These are phyloP conservation scores for Lepidocyrtoides sp. DNA, from an alignment of 2,888 invertebrate genomes.

Conservation along the genomic window DNA sequence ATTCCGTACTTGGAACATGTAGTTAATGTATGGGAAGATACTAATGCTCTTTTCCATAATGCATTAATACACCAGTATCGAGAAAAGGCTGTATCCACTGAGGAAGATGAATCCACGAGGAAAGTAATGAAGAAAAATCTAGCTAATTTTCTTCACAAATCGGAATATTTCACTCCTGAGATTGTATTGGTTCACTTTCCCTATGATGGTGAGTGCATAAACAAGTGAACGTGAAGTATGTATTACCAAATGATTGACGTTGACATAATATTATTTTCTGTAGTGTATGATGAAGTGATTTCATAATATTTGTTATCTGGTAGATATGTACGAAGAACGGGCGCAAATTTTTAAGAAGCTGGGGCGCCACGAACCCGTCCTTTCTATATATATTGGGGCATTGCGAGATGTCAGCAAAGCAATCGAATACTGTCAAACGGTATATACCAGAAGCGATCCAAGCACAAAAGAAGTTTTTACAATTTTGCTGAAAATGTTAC, in stretches of 20 bases:
- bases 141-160: slow-evolving; percentile 93
- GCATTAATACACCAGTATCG: slow-evolving; percentile 95
- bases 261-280: slow-evolving; percentile 86
- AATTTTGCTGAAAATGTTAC: slow-evolving; percentile 89
- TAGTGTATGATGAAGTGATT: neutral
- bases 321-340: slow-evolving; percentile 95
- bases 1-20: slow-evolving; percentile 98
- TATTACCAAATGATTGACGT: too few species aligned
- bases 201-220: slow-evolving; percentile 89
- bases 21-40: slow-evolving; percentile 95
- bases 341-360: slow-evolving; percentile 97
- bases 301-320: too few species aligned
- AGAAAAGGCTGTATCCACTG: slow-evolving; percentile 88
- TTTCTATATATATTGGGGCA: slow-evolving; percentile 96
- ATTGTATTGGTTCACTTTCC: slow-evolving; percentile 95
- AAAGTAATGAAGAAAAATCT: slow-evolving; percentile 90
- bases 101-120: slow-evolving; percentile 87
- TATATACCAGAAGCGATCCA: slow-evolving; percentile 87
- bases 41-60: slow-evolving; percentile 95
- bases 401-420: slow-evolving; percentile 94
- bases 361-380: slow-evolving; percentile 96
- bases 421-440: slow-evolving; percentile 93
- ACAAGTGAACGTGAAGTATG: too few species aligned
- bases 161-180: slow-evolving; percentile 94
- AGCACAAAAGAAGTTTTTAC: slow-evolving; percentile 88